These are phyloP conservation scores for Amphiprion clarkii DNA, from an alignment of 2,797 vertebrate species.

Conservation along the genomic window DNA sequence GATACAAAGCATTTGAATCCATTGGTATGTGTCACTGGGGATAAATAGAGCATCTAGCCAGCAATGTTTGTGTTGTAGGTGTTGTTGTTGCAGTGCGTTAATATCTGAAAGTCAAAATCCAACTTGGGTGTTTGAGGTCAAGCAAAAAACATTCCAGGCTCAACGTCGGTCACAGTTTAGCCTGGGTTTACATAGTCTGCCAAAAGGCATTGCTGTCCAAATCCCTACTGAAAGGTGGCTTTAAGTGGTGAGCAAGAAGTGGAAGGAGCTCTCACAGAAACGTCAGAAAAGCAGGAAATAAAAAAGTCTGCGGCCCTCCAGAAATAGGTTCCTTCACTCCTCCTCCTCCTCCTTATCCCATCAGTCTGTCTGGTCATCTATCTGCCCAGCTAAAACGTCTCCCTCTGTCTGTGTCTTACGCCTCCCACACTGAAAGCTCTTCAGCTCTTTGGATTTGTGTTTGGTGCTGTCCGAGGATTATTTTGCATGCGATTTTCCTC, in stretches of 20 bases:
- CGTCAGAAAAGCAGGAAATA: constrained; percentile 51
- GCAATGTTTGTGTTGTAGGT: background rate
- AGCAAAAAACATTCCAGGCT: constrained; percentile 24
- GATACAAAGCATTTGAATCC: background rate
- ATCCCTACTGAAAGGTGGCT: constrained; percentile 56
- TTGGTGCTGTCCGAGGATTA: constrained; percentile 31
- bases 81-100: background rate
- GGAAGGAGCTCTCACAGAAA: constrained; percentile 37
- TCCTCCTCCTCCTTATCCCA: background rate
- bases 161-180: constrained; percentile 18
- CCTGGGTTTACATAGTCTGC: constrained; percentile 38
- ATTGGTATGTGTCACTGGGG: background rate
- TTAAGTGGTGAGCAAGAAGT: constrained; percentile 49
- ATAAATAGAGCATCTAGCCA: background rate
- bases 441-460: constrained; percentile 30
- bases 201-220: constrained; percentile 47
- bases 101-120: constrained; percentile 5
- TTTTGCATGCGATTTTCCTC: constrained; percentile 34
- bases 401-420: background rate
- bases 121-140: constrained; percentile 37
- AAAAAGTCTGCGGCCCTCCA: constrained; percentile 36
- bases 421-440: constrained; percentile 23
- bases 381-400: background rate
- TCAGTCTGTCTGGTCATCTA: constrained; percentile 12
- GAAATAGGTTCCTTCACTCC: constrained; percentile 29